Evolutionary conservation across 2,888 invertebrate genomes (phyloP).

Genomic region (Dichetophora obliterata): DNA sequence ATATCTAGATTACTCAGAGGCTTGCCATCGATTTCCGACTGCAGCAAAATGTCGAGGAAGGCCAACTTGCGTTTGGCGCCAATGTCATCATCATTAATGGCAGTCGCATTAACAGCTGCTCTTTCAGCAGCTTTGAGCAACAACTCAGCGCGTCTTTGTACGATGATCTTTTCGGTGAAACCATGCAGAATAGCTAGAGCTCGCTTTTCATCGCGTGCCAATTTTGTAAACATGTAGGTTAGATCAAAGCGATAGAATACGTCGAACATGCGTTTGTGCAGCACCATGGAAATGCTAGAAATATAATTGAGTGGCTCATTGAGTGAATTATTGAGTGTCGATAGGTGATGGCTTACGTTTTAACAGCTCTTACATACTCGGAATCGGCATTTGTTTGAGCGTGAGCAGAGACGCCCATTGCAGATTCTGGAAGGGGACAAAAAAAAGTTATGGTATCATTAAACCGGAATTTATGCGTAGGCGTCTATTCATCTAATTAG

Average conservation of each 20-base stretch:
- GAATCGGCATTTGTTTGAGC: conserved; percentile 79
- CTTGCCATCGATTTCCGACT: conserved; percentile 74
- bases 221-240: conserved; percentile 71
- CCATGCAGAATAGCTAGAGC: conserved; percentile 71
- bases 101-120: conserved; percentile 13
- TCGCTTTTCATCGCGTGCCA: conserved; percentile 73
- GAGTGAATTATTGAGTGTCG: neutral
- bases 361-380: conserved; percentile 81
- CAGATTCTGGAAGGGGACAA: conserved; percentile 76
- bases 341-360: conserved; percentile 72
- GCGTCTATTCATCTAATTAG: no score
- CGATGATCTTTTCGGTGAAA: conserved; percentile 73
- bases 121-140: conserved; percentile 51
- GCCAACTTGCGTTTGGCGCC: conserved; percentile 76
- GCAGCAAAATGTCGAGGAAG: conserved; percentile 77
- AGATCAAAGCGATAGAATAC: conserved; percentile 64
- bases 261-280: conserved; percentile 68
- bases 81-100: conserved; percentile 56
- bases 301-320: no score
- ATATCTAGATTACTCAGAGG: conserved; percentile 74
- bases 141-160: conserved; percentile 68
- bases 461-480: neutral
- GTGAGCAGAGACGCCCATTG: conserved; percentile 84
- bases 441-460: neutral
- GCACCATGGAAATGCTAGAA: conserved; percentile 63